Conservation (phyloP, 2,113 vertebrate genomes). For the Psittacara wagleri region DNA sequence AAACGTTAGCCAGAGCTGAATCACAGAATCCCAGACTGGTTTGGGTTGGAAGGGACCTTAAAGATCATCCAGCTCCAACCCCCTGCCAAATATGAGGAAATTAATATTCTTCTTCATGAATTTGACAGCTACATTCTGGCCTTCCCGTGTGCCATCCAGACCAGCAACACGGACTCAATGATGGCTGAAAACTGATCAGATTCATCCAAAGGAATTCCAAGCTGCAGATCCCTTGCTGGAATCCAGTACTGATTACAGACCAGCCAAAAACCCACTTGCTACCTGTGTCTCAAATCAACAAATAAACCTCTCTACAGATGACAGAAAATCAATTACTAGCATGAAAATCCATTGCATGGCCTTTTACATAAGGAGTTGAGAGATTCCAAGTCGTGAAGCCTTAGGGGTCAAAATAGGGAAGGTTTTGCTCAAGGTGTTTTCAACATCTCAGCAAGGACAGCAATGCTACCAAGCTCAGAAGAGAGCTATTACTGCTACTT, state of each 20-base stretch:
- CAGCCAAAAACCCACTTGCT: not conserved
- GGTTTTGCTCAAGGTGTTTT: not conserved
- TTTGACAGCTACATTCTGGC: not conserved
- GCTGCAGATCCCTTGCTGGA: not conserved
- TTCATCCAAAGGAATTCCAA: slow-evolving; percentile 52
- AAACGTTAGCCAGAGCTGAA: not conserved
- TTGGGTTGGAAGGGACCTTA: not conserved
- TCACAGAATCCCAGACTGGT: not conserved
- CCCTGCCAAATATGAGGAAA: not conserved
- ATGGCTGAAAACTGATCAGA: not conserved
- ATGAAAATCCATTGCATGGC: not conserved
- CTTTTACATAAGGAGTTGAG: not conserved
- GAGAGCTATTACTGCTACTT: not conserved
- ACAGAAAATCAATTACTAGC: not conserved
- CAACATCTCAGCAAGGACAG: not conserved
- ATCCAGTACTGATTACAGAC: slow-evolving; percentile 16
- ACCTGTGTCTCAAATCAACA: not conserved
- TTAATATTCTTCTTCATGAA: not conserved
- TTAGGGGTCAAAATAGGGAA: not conserved
- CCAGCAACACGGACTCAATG: not conserved
- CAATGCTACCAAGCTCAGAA: not conserved
- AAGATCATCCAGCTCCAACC: not conserved
- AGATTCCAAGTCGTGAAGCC: not conserved
- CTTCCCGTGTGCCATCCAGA: not conserved
- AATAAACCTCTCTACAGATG: not conserved